Evolutionary conservation across 2,888 invertebrate species (phyloP).

Genomic region (Meganola albula): DNA sequence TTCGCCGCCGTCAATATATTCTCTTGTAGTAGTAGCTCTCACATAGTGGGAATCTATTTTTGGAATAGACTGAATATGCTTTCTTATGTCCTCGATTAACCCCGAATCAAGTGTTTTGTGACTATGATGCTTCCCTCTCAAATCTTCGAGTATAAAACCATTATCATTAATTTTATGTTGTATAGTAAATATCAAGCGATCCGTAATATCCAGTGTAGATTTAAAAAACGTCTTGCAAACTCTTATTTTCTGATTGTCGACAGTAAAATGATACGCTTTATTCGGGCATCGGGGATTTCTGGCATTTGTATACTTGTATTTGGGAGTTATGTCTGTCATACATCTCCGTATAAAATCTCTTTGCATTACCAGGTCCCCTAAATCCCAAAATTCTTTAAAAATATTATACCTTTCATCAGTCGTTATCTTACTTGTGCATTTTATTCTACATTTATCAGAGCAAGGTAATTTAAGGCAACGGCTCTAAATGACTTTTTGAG

Average conservation of each 20-base stretch:
- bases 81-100: background rate
- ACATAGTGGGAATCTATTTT: slow-evolving; percentile 3
- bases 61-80: slow-evolving; percentile 2
- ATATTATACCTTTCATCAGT: slow-evolving; percentile 2
- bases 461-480: slow-evolving; percentile 10
- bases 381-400: slow-evolving; percentile 4
- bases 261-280: slow-evolving; percentile 8
- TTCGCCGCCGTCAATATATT: slow-evolving; percentile 4
- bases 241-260: slow-evolving; percentile 1
- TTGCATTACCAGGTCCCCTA: slow-evolving; percentile 3
- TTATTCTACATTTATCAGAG: slow-evolving; percentile 8
- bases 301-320: slow-evolving; percentile 12
- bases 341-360: slow-evolving; percentile 12
- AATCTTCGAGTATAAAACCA: slow-evolving; percentile 16
- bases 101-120: background rate
- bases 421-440: slow-evolving; percentile 5
- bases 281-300: slow-evolving; percentile 5
- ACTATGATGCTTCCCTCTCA: slow-evolving; percentile 5
- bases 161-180: slow-evolving; percentile 6
- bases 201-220: slow-evolving; percentile 4
- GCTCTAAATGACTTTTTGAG: slow-evolving; percentile 6
- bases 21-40: background rate
- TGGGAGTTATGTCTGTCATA: slow-evolving; percentile 15
- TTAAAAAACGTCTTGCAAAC: slow-evolving; percentile 9
- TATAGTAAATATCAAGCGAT: slow-evolving; percentile 5